Evolutionary conservation across 2,797 vertebrate species (phyloP).

Genomic region (Chloroceryle inda): DNA sequence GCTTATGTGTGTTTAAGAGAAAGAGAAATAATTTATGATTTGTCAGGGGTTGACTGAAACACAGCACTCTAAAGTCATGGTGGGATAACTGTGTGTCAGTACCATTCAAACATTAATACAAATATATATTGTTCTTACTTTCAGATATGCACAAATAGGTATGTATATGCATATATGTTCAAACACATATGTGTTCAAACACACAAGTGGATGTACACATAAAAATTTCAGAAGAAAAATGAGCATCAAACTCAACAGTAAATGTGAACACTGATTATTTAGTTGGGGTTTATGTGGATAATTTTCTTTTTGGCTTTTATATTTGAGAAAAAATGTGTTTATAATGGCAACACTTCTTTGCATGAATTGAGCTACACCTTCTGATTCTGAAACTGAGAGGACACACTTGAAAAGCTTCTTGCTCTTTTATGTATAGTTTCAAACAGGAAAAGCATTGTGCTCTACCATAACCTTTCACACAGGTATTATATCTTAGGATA

Average conservation of each 20-base stretch:
- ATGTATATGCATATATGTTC: neutral
- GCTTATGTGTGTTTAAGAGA: neutral
- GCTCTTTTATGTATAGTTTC: neutral
- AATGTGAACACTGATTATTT: neutral
- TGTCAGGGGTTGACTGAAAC: neutral
- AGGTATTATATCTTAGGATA: neutral
- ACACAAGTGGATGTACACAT: neutral
- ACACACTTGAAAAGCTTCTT: neutral
- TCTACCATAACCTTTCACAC: neutral
- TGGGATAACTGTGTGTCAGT: neutral
- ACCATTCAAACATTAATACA: neutral
- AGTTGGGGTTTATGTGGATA: neutral
- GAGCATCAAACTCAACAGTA: neutral
- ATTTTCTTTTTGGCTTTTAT: conserved; percentile 4
- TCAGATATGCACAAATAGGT: neutral
- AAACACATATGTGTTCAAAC: neutral
- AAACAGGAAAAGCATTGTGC: neutral
- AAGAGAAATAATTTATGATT: neutral
- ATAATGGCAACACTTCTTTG: neutral
- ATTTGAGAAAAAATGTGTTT: neutral
- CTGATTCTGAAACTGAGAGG: neutral
- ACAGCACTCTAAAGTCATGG: neutral
- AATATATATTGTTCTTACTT: neutral
- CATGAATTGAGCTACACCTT: neutral
- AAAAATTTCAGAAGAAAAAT: neutral